Percentiles rank a stretch among this genome's conserved stretches.
Conservation (phyloP, 1,140 invertebrate genomes). For the Chironomus tepperi region DNA sequence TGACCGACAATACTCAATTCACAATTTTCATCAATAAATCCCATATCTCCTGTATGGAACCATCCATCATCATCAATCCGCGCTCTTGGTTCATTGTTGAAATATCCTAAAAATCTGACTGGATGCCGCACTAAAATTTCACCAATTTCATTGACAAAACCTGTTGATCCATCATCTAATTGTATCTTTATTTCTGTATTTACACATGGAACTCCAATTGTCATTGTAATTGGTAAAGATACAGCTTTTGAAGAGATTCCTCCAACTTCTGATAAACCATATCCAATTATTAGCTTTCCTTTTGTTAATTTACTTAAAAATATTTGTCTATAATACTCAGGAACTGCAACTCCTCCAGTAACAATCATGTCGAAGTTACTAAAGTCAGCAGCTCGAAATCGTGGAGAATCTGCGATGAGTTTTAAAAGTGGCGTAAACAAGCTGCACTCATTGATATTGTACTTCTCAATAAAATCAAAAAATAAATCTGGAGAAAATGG, state of each 20-base stretch:
- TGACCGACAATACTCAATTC: neutral
- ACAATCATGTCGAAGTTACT: neutral
- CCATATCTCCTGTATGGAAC: constrained; percentile 44
- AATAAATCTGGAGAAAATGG: constrained; percentile 34
- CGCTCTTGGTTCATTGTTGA: constrained; percentile 49
- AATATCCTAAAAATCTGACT: constrained; percentile 47
- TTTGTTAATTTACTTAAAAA: neutral
- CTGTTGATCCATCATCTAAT: constrained; percentile 38
- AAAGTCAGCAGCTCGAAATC: neutral
- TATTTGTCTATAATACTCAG: neutral
- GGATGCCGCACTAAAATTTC: constrained; percentile 48
- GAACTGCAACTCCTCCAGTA: neutral
- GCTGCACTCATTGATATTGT: neutral
- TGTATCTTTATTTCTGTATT: constrained; percentile 33
- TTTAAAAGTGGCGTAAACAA: neutral
- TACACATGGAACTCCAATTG: constrained; percentile 27
- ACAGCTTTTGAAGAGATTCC: neutral
- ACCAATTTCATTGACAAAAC: constrained; percentile 44
- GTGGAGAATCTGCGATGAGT: neutral
- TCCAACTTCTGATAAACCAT: constrained; percentile 23
- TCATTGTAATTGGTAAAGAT: neutral
- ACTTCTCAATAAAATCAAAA: constrained; percentile 29
- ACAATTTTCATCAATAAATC: neutral
- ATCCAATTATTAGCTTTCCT: neutral
- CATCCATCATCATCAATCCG: constrained; percentile 51